These are phyloP conservation scores for Scelioninae gen. 2 DNA, from an alignment of 2,888 invertebrate genomes.

Conservation along the genomic window DNA sequence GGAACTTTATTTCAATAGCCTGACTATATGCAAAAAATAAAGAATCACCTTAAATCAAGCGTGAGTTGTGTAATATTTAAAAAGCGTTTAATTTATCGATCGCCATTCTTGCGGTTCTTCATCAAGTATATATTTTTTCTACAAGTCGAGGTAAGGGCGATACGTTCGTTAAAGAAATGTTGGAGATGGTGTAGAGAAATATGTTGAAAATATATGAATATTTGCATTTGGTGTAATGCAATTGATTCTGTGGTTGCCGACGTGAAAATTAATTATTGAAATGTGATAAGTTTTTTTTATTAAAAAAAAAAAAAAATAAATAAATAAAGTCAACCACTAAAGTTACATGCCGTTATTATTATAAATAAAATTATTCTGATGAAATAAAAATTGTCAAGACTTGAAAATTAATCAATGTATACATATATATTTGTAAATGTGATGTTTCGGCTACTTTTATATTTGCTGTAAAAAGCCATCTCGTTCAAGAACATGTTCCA, in stretches of 20 bases:
- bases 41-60: no score
- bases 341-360: no score
- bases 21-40: no score
- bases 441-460: conserved; percentile 19
- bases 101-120: no score
- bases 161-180: neutral
- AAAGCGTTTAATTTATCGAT: neutral
- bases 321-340: no score
- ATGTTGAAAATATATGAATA: neutral
- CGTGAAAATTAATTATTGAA: neutral
- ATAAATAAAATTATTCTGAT: neutral
- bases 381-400: neutral
- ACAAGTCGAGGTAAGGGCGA: no score
- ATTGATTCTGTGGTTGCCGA: neutral
- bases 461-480: conserved; percentile 5
- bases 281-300: conserved; percentile 15
- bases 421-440: conserved; percentile 30
- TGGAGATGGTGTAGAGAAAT: neutral
- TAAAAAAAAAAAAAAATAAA: conserved; percentile 1
- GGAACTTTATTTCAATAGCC: no score
- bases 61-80: conserved; percentile 23
- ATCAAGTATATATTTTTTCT: no score
- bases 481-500: conserved; percentile 18
- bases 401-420: conserved; percentile 28
- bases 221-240: no score